A percentile compares a stretch with the other conserved stretches of the same genome.
Conservation (phyloP, 2,113 vertebrate species). For the Barnardius zonarius region DNA sequence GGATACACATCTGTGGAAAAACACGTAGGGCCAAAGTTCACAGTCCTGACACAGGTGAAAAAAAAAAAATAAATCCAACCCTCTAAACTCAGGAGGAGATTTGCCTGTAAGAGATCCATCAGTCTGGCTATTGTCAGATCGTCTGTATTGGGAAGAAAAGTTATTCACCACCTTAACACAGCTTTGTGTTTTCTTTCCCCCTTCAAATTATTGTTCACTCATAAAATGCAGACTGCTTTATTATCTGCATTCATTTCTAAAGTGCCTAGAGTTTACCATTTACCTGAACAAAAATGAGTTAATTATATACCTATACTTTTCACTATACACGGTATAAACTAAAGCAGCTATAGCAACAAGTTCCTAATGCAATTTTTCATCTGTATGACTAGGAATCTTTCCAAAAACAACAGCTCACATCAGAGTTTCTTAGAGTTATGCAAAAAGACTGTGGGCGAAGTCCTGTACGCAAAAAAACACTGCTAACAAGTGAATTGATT, state of each 20-base stretch:
- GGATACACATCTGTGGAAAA: slow-evolving; percentile 37
- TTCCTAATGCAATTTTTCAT: slow-evolving; percentile 31
- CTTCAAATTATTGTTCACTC: background rate
- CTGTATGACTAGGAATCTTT: background rate
- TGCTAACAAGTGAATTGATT: background rate
- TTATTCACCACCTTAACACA: background rate
- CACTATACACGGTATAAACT: background rate
- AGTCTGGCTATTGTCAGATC: background rate
- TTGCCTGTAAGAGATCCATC: background rate
- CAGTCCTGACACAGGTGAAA: background rate
- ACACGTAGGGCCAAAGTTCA: slow-evolving; percentile 45
- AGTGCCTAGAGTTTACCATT: background rate
- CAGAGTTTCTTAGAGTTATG: background rate
- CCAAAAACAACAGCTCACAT: background rate
- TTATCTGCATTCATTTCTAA: background rate
- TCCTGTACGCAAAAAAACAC: background rate
- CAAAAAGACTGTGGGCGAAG: background rate
- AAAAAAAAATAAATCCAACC: background rate
- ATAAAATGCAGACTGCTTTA: background rate
- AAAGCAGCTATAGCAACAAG: slow-evolving; percentile 25
- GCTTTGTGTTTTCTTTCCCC: background rate
- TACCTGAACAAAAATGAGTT: slow-evolving; percentile 28
- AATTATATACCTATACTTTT: slow-evolving; percentile 6
- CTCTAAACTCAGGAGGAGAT: background rate
- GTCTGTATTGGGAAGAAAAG: background rate